These are phyloP conservation scores for Macrochelys suwanniensis DNA, from an alignment of 2,797 vertebrate species.

Conservation along the genomic window DNA sequence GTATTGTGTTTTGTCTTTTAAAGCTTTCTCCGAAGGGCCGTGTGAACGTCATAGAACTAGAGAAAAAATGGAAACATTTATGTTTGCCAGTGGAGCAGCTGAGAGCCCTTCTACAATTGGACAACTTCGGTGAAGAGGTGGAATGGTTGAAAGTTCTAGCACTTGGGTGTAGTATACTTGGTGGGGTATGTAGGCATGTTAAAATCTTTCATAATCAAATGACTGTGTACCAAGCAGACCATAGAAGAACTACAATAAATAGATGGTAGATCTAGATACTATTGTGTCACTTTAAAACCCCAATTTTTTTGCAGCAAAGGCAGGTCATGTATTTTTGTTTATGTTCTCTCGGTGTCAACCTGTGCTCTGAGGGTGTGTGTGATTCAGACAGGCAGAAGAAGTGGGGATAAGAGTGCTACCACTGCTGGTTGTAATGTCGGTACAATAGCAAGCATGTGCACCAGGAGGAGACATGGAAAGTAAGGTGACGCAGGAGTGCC, in stretches of 20 bases:
- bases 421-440: background rate
- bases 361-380: background rate
- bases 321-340: background rate
- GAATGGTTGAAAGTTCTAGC: constrained; percentile 90
- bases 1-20: background rate
- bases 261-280: background rate
- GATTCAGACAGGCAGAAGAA: background rate
- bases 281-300: background rate
- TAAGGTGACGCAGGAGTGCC: background rate
- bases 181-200: constrained; percentile 83
- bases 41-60: constrained; percentile 79
- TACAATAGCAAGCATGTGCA: background rate
- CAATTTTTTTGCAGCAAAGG: background rate
- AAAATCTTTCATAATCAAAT: background rate
- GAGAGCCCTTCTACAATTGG: constrained; percentile 81
- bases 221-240: background rate
- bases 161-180: constrained; percentile 87
- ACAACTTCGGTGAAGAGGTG: constrained; percentile 78
- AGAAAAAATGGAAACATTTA: constrained; percentile 85
- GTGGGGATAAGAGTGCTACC: background rate
- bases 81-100: constrained; percentile 86
- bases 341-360: background rate
- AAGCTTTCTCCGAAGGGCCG: constrained; percentile 8
- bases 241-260: background rate
- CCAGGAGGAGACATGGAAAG: no score